Conservation (phyloP, 2,888 invertebrate species). For the Catotricha subobsoleta region DNA sequence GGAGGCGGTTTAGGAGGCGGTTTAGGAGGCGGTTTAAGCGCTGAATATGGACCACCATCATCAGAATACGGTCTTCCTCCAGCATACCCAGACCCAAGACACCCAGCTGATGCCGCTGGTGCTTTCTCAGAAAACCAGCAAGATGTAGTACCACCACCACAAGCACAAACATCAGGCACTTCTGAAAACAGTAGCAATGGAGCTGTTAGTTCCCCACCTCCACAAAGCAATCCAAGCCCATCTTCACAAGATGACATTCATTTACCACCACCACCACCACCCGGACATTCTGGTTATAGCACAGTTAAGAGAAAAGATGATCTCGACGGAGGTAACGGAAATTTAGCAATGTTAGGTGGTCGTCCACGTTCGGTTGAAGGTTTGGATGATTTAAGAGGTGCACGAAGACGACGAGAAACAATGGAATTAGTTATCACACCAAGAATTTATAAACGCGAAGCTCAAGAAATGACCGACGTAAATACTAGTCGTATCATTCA, state of each 20-base stretch:
- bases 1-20: constrained; percentile 42
- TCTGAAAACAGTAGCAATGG: constrained; percentile 38
- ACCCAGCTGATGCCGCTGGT: constrained; percentile 61
- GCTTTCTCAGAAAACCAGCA: constrained; percentile 69
- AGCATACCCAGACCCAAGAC: constrained; percentile 72
- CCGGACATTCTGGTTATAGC: constrained; percentile 64
- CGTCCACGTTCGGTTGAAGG: constrained; percentile 78
- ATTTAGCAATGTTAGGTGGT: constrained; percentile 65
- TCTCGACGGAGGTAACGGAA: constrained; percentile 32
- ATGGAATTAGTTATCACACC: constrained; percentile 42
- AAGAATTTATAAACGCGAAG: constrained; percentile 66
- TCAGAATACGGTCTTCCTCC: constrained; percentile 54
- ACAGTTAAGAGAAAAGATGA: constrained; percentile 61
- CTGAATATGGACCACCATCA: constrained; percentile 46
- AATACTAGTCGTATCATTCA: constrained; percentile 79
- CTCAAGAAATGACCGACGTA: constrained; percentile 83
- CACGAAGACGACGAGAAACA: constrained; percentile 46
- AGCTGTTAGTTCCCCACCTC: constrained; percentile 31
- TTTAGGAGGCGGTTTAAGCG: constrained; percentile 24
- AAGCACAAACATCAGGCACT: constrained; percentile 50
- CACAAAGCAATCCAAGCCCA: constrained; percentile 27
- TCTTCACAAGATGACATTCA: constrained; percentile 47
- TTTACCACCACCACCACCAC: constrained; percentile 67
- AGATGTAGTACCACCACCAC: constrained; percentile 60
- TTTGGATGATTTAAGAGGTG: constrained; percentile 58